Percentiles rank a stretch among this genome's conserved stretches.
phyloP scores from a whole-genome alignment of 2,113 vertebrate species.

The Saguinus midas region DNA sequence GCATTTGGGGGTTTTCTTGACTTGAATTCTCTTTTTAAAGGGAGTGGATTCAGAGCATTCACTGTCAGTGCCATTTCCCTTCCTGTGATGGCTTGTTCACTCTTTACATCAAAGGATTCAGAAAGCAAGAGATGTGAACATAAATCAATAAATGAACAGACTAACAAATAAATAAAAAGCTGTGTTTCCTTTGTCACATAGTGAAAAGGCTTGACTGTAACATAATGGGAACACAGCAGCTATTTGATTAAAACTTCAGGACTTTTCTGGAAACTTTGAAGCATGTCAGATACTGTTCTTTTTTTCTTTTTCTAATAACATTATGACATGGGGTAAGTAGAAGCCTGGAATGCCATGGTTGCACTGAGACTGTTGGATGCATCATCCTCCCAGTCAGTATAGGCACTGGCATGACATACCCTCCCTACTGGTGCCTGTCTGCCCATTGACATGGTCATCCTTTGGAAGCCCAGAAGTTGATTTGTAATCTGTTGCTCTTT shows the following conservation, averaged over 20 bases:
- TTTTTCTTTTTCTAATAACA: not conserved
- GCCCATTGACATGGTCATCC: not conserved
- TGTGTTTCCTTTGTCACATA: not conserved
- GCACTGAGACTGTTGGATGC: not conserved
- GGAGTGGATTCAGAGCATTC: not conserved
- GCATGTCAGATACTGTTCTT: not conserved
- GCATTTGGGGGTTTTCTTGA: conserved; percentile 26
- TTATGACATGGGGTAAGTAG: not conserved
- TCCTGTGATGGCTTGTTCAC: conserved; percentile 22
- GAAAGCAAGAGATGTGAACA: conserved; percentile 33
- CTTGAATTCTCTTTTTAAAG: conserved; percentile 29
- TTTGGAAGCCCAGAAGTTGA: not conserved
- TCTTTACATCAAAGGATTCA: conserved; percentile 24
- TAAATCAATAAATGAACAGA: conserved; percentile 30
- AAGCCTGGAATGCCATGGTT: not conserved
- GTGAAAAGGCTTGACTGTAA: not conserved
- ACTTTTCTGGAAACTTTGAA: conserved; percentile 37
- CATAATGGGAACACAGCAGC: not conserved
- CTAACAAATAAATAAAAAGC: not conserved
- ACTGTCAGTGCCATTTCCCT: not conserved
- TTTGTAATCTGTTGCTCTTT: conserved; percentile 44
- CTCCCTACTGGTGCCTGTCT: not conserved
- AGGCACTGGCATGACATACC: not conserved
- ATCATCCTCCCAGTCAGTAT: not conserved
- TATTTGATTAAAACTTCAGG: conserved; percentile 44